Evolutionary conservation across 2,797 vertebrate genomes (phyloP), one percentile per base, ranked within the genome.

Genomic region (Leucoraja ocellata): DNA sequence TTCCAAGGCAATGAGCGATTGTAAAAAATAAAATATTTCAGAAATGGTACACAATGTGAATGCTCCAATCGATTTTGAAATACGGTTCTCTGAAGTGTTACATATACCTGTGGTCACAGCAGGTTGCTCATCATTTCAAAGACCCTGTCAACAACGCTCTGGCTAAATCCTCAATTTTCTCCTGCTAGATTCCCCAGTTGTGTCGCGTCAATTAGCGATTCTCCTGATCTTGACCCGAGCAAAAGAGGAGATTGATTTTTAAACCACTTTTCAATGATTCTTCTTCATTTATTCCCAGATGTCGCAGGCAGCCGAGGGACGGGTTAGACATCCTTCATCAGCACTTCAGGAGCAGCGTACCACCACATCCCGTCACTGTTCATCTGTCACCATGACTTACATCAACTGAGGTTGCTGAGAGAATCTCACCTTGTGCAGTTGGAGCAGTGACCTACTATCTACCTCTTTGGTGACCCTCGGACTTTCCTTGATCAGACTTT

Each of bases 41-140:
- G 93, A 95, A 95, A 94, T 95, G 95, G 96, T 96, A 95, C 95
- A 96, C 95, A 95, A 95, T 94, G 61, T 94, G 93, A 95, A 94
- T 95, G 96, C 96, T 96, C 95, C 96, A 88, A 95, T 97, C 95
- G 96, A 94, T 94, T 96, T 95, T 95, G 96, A 96, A 96, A 96
- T 96, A 94, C 96, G 96, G 95, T 95, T 94, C 94, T 95, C 94
- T 84, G 93, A 96, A 95, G 63, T 18, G 86, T 95, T 96, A 95
- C 71, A 54, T 95, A 3, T 5, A 54, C 46, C 46, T 54, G 96
- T 96, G 95, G 93, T 93, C 11, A 3, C 93, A 94, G 94, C 91
- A 94, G 94, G 93, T 73, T 0, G 68, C 95, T 46, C 0, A 0
- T 86, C 58, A 28, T 86, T 86, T 86, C 83, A 86, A 86, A 86